Percentiles rank a stretch among this genome's conserved stretches.
Conservation (phyloP, 2,797 vertebrate genomes). For the Macrochelys suwanniensis region DNA sequence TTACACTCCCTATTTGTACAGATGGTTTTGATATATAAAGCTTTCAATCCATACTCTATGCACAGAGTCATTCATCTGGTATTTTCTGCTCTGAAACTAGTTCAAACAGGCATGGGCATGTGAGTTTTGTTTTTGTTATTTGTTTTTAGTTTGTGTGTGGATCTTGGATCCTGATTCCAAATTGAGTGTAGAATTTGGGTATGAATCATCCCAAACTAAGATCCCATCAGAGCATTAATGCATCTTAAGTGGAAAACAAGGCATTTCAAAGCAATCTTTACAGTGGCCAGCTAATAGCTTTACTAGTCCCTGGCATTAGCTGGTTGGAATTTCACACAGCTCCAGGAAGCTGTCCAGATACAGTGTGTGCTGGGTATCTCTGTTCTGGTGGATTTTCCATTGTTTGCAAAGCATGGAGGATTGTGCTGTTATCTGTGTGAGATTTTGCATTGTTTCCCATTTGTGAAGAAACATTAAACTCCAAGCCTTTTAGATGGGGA, state of each 20-base stretch:
- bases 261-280: not conserved
- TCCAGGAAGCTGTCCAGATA: not conserved
- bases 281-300: not conserved
- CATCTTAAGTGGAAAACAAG: not conserved
- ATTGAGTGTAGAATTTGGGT: not conserved
- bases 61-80: not conserved
- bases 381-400: not conserved
- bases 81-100: not conserved
- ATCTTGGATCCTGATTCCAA: not conserved
- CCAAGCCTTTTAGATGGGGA: not conserved
- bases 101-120: not conserved
- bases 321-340: not conserved
- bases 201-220: not conserved
- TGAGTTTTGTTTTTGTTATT: not conserved
- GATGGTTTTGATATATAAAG: not conserved
- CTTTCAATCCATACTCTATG: not conserved
- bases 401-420: not conserved
- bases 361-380: not conserved
- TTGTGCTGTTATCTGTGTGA: fast-evolving
- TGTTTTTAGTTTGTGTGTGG: not conserved
- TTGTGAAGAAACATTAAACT: not conserved
- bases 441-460: not conserved
- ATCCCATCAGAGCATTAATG: not conserved
- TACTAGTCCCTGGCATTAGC: not conserved
- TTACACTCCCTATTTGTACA: not conserved